Percentiles rank a stretch among this genome's conserved stretches.
Conservation (phyloP, 2,888 invertebrate genomes). For the Campoletis raptor region DNA sequence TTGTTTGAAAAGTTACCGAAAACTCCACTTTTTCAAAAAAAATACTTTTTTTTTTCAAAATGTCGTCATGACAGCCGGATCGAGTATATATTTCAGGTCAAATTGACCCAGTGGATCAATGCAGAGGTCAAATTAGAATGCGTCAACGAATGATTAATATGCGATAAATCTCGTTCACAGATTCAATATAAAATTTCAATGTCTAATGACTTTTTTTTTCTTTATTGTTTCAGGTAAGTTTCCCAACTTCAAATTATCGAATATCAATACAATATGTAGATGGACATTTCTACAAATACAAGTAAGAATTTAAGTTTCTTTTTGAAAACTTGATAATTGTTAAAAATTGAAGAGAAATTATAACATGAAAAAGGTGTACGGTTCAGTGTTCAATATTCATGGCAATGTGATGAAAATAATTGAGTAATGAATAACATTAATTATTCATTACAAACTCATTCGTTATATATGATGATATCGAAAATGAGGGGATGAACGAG, state of each 20-base stretch:
- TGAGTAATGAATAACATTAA: conserved; percentile 6
- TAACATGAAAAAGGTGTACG: not conserved
- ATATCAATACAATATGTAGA: not conserved
- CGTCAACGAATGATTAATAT: too few species aligned
- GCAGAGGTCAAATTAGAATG: too few species aligned
- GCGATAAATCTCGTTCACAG: too few species aligned
- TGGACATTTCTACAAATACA: conserved; percentile 10
- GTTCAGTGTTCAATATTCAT: not conserved
- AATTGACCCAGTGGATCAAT: too few species aligned
- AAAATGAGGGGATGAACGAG: not conserved
- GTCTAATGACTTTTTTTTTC: not conserved
- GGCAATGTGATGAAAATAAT: not conserved
- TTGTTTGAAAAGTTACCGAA: too few species aligned
- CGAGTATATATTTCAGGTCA: too few species aligned
- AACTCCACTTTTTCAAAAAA: too few species aligned
- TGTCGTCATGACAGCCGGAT: too few species aligned
- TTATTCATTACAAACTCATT: conserved; percentile 1
- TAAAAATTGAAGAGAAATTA: not conserved
- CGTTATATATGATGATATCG: not conserved
- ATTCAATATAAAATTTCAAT: not conserved
- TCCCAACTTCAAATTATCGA: not conserved
- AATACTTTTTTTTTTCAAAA: too few species aligned
- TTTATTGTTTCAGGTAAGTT: conserved; percentile 62
- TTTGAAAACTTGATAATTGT: not conserved
- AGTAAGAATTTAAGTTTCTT: conserved; percentile 28